Evolutionary conservation across 2,888 invertebrate genomes (phyloP).

Genomic region (Emmelina monodactyla): DNA sequence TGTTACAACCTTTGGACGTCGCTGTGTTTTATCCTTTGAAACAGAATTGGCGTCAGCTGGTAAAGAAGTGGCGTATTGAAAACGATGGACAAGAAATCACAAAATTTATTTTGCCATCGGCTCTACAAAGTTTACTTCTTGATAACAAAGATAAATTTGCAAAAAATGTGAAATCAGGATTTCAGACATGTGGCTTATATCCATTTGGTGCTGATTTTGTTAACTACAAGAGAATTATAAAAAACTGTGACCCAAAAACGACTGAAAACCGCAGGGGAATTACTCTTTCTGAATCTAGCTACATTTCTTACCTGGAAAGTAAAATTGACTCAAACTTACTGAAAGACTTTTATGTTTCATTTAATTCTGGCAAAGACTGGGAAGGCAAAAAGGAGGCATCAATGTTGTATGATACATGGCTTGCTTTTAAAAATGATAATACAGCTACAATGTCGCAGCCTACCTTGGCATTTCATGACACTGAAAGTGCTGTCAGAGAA

Average conservation of each 20-base stretch:
- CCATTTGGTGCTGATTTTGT: slow-evolving; percentile 16
- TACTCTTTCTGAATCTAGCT: slow-evolving; percentile 10
- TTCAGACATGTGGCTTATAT: slow-evolving; percentile 15
- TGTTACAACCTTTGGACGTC: slow-evolving; percentile 1
- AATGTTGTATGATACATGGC: slow-evolving; percentile 12
- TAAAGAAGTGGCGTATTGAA: slow-evolving; percentile 16
- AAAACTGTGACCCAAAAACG: neutral
- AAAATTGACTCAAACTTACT: slow-evolving; percentile 11
- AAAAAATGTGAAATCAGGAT: slow-evolving; percentile 15
- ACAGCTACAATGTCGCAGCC: slow-evolving; percentile 12
- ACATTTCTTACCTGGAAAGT: slow-evolving; percentile 9
- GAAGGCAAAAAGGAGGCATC: slow-evolving; percentile 12
- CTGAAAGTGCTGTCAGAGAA: slow-evolving; percentile 8
- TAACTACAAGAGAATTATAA: slow-evolving; percentile 7
- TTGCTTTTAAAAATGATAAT: slow-evolving; percentile 12
- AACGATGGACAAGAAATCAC: slow-evolving; percentile 17
- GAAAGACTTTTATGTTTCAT: slow-evolving; percentile 10
- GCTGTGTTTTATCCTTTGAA: slow-evolving; percentile 1
- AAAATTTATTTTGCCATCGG: slow-evolving; percentile 14
- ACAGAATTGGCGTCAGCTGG: slow-evolving; percentile 3
- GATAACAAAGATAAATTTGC: slow-evolving; percentile 9
- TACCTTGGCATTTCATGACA: neutral
- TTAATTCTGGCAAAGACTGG: slow-evolving; percentile 12
- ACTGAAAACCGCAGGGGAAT: neutral
- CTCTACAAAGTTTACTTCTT: slow-evolving; percentile 12